A percentile compares a stretch with the other conserved stretches of the same genome.
phyloP scores from a whole-genome alignment of 2,113 vertebrate species.

The Pseudopipra pipra region DNA sequence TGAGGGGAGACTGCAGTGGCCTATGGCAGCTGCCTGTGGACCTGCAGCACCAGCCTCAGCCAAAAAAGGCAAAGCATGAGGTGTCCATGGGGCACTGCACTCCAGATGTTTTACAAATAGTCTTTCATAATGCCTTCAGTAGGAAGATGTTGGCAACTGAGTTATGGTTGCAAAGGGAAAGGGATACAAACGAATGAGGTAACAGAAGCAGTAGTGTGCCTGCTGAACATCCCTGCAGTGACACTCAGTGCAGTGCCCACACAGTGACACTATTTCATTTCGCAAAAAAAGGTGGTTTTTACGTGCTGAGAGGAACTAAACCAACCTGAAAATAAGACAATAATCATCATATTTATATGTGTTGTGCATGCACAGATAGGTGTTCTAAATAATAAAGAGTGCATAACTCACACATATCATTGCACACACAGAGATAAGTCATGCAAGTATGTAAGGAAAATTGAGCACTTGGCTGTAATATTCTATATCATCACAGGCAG shows the following conservation, averaged over 20 bases:
- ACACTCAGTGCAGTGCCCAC: background rate
- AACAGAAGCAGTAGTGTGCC: background rate
- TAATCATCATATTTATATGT: background rate
- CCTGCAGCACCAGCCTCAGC: background rate
- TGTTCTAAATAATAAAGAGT: background rate
- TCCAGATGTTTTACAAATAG: background rate
- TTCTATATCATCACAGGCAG: background rate
- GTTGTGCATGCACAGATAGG: background rate
- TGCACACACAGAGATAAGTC: background rate
- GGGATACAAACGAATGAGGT: background rate
- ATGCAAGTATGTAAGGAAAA: background rate
- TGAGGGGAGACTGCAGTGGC: accelerated
- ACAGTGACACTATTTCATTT: background rate
- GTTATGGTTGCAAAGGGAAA: background rate
- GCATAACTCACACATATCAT: accelerated
- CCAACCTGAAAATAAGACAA: background rate
- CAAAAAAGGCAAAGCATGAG: background rate
- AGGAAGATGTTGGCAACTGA: background rate
- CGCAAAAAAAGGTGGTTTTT: background rate
- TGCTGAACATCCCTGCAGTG: background rate
- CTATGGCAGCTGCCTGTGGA: background rate
- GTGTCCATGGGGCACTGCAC: background rate
- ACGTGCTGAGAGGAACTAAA: background rate
- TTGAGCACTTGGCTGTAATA: background rate
- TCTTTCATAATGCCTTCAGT: background rate